Percentiles rank a stretch among this genome's conserved stretches.
phyloP scores from a whole-genome alignment of 2,113 vertebrate genomes.

The Anoura caudifer region DNA sequence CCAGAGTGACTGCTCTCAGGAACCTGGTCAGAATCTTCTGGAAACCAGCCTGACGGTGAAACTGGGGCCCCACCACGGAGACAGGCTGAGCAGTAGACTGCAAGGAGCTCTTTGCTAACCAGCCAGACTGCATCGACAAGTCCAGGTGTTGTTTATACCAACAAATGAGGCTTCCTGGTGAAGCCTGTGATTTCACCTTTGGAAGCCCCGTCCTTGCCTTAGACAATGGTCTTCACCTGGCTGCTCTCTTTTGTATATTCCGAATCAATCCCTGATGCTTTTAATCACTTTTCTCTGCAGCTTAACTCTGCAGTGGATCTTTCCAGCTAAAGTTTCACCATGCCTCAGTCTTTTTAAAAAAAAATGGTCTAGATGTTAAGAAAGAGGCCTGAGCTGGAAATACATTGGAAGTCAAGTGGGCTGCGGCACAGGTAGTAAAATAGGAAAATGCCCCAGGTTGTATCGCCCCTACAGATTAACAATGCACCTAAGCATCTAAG shows the following conservation, averaged over 20 bases:
- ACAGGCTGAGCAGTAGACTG: background rate
- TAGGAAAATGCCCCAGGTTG: background rate
- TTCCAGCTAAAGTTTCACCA: background rate
- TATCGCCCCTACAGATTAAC: background rate
- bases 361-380: background rate
- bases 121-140: background rate
- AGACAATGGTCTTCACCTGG: background rate
- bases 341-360: background rate
- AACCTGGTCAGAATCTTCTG: background rate
- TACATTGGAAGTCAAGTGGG: background rate
- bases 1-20: background rate
- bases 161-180: background rate
- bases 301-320: background rate
- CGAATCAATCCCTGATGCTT: background rate
- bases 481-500: background rate
- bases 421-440: background rate
- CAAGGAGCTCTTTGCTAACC: background rate
- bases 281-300: background rate
- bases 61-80: background rate
- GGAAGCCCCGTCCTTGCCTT: too few species aligned
- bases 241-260: background rate
- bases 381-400: background rate
- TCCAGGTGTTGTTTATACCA: background rate
- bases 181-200: background rate
- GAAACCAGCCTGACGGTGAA: background rate